Conservation (phyloP, 1,140 invertebrate species). For the Ips nitidus region DNA sequence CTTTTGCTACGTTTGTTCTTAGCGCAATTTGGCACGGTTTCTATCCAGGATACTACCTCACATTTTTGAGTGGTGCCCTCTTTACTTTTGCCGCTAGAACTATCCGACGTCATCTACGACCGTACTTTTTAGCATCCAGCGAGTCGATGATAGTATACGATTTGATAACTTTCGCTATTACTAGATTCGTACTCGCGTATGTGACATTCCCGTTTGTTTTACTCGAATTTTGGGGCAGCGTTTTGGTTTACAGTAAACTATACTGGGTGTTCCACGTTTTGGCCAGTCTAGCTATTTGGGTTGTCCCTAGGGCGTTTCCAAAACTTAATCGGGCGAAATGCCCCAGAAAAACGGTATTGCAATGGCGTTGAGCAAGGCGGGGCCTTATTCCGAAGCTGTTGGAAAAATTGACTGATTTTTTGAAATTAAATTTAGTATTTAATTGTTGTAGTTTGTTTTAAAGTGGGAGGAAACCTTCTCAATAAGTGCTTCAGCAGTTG, state of each 20-base stretch:
- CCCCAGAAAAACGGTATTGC: conserved; percentile 32
- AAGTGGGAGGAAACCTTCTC: neutral
- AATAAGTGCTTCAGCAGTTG: too few relatives aligned
- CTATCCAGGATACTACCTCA: conserved; percentile 96
- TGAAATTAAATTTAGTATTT: conserved; percentile 6
- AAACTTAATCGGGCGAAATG: conserved; percentile 24
- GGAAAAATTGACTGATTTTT: conserved; percentile 36
- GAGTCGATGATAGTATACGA: conserved; percentile 74
- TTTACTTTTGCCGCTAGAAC: conserved; percentile 82
- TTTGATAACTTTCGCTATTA: conserved; percentile 72
- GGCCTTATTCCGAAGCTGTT: conserved; percentile 36
- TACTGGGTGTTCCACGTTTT: conserved; percentile 57
- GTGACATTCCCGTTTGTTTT: conserved; percentile 86
- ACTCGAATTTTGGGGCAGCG: conserved; percentile 67
- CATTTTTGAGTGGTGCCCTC: conserved; percentile 85
- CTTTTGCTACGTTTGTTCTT: conserved; percentile 78
- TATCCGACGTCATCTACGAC: conserved; percentile 66
- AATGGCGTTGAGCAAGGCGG: conserved; percentile 34
- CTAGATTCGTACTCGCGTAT: conserved; percentile 82
- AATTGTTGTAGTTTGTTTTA: conserved; percentile 3
- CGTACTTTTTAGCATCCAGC: conserved; percentile 69
- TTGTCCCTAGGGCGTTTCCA: conserved; percentile 49
- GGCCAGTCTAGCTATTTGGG: conserved; percentile 48
- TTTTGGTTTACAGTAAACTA: conserved; percentile 53
- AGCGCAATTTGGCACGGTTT: conserved; percentile 97